phyloP scores from a whole-genome alignment of 2,113 vertebrate species.

The Terrapene triunguis region DNA sequence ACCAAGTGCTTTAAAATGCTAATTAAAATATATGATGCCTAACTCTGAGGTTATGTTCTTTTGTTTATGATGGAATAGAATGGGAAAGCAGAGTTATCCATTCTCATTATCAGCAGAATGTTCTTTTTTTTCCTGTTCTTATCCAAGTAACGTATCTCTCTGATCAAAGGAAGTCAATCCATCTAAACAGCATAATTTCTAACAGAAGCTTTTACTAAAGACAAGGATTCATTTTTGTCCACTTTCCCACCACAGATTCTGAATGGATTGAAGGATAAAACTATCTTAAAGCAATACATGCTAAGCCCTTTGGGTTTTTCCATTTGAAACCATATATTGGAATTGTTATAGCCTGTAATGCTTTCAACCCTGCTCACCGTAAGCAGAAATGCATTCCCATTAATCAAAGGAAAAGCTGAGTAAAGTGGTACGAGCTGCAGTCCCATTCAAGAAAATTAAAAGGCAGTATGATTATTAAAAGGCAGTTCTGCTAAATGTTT shows the following conservation, averaged over 20 bases:
- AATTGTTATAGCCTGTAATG: conserved; percentile 72
- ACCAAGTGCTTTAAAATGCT: conserved; percentile 51
- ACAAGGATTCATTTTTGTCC: background rate
- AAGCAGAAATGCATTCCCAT: conserved; percentile 69
- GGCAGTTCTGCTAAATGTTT: conserved; percentile 78
- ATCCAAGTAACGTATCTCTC: conserved; percentile 33
- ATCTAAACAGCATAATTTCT: conserved; percentile 37
- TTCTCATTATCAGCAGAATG: conserved; percentile 50
- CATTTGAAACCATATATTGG: conserved; percentile 70
- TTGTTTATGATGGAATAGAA: conserved; percentile 58
- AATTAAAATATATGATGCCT: conserved; percentile 66
- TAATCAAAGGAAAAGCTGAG: conserved; percentile 81
- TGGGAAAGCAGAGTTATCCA: conserved; percentile 23
- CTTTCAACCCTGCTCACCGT: conserved; percentile 43
- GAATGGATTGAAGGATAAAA: conserved; percentile 66
- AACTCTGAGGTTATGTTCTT: conserved; percentile 51
- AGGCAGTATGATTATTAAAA: conserved; percentile 77
- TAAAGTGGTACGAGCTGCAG: conserved; percentile 74
- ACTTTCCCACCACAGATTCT: conserved; percentile 67
- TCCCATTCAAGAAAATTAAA: conserved; percentile 81
- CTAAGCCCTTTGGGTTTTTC: conserved; percentile 27
- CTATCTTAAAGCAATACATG: conserved; percentile 69
- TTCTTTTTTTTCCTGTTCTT: conserved; percentile 39
- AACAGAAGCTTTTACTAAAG: conserved; percentile 17
- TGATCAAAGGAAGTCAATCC: background rate